These are phyloP conservation scores for Tenualosa thibaudeaui DNA, from an alignment of 2,797 vertebrate genomes.

Conservation along the genomic window DNA sequence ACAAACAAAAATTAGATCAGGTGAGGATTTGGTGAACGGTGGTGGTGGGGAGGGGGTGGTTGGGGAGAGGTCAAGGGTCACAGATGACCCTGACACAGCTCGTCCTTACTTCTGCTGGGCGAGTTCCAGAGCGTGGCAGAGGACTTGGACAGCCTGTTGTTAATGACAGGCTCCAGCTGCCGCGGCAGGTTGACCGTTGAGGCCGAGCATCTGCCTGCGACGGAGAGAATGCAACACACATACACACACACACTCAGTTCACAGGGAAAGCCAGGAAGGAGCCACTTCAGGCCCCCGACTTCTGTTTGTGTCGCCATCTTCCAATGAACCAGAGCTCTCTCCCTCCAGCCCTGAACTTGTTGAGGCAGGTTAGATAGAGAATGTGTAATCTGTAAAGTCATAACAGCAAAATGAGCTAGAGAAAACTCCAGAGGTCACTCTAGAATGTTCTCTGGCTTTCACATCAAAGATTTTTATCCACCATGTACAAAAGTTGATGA, in stretches of 20 bases:
- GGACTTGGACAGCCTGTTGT: conserved; percentile 99
- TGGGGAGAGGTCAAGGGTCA: conserved; percentile 54
- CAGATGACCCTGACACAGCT: conserved; percentile 64
- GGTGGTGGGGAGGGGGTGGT: conserved; percentile 41
- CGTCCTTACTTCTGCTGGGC: conserved; percentile 97
- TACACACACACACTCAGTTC: conserved; percentile 43
- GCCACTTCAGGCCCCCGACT: conserved; percentile 26
- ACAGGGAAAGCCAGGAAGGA: conserved; percentile 16
- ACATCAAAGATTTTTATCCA: neutral
- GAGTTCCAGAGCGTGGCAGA: conserved; percentile 98
- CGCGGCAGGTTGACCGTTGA: conserved; percentile 98
- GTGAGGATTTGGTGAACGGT: conserved; percentile 31
- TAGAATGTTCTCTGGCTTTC: neutral
- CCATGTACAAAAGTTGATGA: neutral
- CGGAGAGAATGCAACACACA: conserved; percentile 81
- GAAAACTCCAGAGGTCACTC: conserved; percentile 3
- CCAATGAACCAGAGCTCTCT: neutral
- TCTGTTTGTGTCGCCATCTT: neutral
- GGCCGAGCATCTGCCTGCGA: conserved; percentile 98
- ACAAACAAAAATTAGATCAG: conserved; percentile 60
- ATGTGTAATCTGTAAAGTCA: neutral
- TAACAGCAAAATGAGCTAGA: neutral
- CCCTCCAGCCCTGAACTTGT: neutral
- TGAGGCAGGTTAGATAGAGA: neutral
- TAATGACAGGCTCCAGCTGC: conserved; percentile 98